phyloP scores from a whole-genome alignment of 2,797 vertebrate species.

The Pelodytes ibericus region DNA sequence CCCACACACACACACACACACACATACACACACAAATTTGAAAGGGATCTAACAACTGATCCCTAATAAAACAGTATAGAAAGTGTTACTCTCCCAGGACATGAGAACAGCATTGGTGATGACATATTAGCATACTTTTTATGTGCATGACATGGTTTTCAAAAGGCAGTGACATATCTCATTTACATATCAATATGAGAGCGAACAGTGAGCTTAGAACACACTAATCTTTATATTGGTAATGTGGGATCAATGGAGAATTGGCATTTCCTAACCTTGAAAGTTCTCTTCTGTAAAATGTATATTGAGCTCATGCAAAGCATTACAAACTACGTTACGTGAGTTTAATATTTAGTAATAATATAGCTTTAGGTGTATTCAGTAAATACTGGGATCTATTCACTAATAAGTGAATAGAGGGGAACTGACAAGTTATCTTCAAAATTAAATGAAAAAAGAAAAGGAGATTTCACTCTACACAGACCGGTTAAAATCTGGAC shows the following conservation, averaged over 20 bases:
- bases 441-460: too few relatives aligned
- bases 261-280: constrained; percentile 1
- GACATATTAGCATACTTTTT: constrained; percentile 9
- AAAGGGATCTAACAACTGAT: constrained; percentile 4
- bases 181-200: constrained; percentile 43
- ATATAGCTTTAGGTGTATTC: too few relatives aligned
- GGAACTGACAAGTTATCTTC: too few relatives aligned
- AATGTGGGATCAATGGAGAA: constrained; percentile 8
- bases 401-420: too few relatives aligned
- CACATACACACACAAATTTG: too few relatives aligned
- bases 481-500: too few relatives aligned
- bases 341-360: too few relatives aligned
- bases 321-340: too few relatives aligned
- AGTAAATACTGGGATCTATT: too few relatives aligned
- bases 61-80: neutral
- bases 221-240: constrained; percentile 26
- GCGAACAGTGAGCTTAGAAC: neutral
- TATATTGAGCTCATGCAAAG: neutral
- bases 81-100: neutral
- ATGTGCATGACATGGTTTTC: constrained; percentile 8
- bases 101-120: neutral
- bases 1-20: too few relatives aligned
- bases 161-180: constrained; percentile 15
- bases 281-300: neutral
- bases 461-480: too few relatives aligned